These are phyloP conservation scores for Telmatherina bonti DNA, from an alignment of 2,797 vertebrate genomes.

Conservation along the genomic window DNA sequence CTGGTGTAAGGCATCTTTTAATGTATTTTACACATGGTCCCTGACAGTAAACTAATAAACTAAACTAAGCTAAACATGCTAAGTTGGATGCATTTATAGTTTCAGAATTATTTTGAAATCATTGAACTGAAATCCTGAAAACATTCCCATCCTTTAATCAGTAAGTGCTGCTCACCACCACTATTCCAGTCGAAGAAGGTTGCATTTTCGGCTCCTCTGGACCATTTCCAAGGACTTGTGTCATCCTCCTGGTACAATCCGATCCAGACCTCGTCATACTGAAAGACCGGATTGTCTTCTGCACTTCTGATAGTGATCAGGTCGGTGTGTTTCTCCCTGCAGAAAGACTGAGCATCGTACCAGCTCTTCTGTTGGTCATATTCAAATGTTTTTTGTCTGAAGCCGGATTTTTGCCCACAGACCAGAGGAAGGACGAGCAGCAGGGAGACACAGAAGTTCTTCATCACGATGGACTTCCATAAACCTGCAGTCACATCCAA, in stretches of 20 bases:
- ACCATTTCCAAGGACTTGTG: constrained; percentile 30
- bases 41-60: too few species aligned
- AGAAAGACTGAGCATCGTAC: neutral
- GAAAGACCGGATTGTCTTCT: neutral
- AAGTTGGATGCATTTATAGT: too few species aligned
- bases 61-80: too few species aligned
- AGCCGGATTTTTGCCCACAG: rapidly evolving
- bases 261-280: rapidly evolving
- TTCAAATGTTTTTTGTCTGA: rapidly evolving
- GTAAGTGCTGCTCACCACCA: neutral
- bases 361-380: rapidly evolving
- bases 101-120: too few species aligned
- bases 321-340: neutral
- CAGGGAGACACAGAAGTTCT: neutral
- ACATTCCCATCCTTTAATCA: too few species aligned
- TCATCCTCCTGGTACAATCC: constrained; percentile 8
- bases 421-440: constrained; percentile 13
- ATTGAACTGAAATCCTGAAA: too few species aligned
- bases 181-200: rapidly evolving
- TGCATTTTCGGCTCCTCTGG: neutral
- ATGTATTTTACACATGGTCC: too few species aligned
- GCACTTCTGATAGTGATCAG: constrained; percentile 25
- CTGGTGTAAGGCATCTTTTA: too few species aligned
- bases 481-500: neutral
- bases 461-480: neutral